Evolutionary conservation across 2,113 vertebrate genomes (phyloP), one percentile per base, ranked within the genome.

Genomic region (Lepisosteus oculatus): DNA sequence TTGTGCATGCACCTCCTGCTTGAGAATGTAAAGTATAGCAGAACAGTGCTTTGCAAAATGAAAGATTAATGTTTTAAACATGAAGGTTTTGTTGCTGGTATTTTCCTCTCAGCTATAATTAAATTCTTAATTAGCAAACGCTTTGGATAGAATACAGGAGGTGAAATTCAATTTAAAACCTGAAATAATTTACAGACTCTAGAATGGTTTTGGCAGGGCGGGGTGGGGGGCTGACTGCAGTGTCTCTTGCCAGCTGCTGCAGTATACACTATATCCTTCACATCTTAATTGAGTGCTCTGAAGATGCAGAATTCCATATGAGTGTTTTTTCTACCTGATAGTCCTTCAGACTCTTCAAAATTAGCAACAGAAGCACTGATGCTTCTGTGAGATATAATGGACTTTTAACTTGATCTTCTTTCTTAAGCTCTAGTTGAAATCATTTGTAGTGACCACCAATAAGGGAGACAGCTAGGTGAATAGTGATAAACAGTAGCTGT

Each of bases 41-140:
- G 29, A 29, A 42, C 62, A 76, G 55, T 70, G 66, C 67, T 76
- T 41, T 69, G 55, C 47, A 44, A 65, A 73, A 67, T n/a, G 9
- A 42, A 55, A 68, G 42, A 56, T 45, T 69, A 64, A 63, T 85
- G 82, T 87, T 87, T 89, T 77, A 87, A 89, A 89, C 84, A 89
- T 90, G 80, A 85, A 79, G 72, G 73, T 75, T 82, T 84, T 80
- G 81, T 84, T 87, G 74, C 76, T 76, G 78, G 77, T 79, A 78
- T 87, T 85, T 85, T 72, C 81, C 85, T 83, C 78, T 77, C 79
- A 86, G 86, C 82, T 75, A 86, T 88, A 89, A 88, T 89, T 89
- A 86, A 84, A 90, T 82, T 87, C 81, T 83, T 92, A 88, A 92
- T 90, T 88, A 87, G 78, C 13, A 8, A 86, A 77, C 76, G 72